A percentile compares a stretch with the other conserved stretches of the same genome.
Evolutionary conservation across 1,140 invertebrate species (phyloP).

Genomic region (Eupristina koningsbergeri): DNA sequence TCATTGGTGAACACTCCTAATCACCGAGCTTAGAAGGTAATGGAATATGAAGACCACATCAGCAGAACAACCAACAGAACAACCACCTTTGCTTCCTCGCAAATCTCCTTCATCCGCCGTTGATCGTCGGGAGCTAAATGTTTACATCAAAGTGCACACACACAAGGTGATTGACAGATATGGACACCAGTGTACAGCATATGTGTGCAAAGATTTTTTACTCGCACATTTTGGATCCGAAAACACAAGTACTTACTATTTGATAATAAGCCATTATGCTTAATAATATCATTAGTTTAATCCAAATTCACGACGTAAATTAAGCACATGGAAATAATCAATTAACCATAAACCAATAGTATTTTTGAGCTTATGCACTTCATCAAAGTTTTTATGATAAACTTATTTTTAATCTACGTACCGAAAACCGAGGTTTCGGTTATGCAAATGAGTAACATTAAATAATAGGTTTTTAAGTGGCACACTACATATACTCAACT

Average conservation of each 20-base stretch:
- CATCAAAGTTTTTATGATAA: not conserved
- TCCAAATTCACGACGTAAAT: too few relatives aligned
- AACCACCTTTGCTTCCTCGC: not conserved
- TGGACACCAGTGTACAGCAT: too few relatives aligned
- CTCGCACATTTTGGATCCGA: too few relatives aligned
- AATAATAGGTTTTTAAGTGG: not conserved
- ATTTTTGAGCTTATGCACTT: not conserved
- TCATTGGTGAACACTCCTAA: not conserved
- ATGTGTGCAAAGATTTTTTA: too few relatives aligned
- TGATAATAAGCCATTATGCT: too few relatives aligned
- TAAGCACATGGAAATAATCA: too few relatives aligned
- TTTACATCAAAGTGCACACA: not conserved
- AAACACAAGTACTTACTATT: too few relatives aligned
- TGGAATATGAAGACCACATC: too few relatives aligned
- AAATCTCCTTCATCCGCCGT: not conserved
- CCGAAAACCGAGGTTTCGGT: not conserved
- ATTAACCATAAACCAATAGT: too few relatives aligned
- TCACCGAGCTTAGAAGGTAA: too few relatives aligned
- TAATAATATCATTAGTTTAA: too few relatives aligned
- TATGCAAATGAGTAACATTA: not conserved
- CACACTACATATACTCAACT: not conserved
- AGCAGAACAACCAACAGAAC: not conserved
- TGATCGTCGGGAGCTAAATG: not conserved
- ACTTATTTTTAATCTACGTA: not conserved
- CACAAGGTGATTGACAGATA: not conserved